Percentiles rank a stretch among this genome's conserved stretches.
These are phyloP conservation scores for Temnothorax longispinosus DNA, from an alignment of 1,140 invertebrate species.

Conservation along the genomic window DNA sequence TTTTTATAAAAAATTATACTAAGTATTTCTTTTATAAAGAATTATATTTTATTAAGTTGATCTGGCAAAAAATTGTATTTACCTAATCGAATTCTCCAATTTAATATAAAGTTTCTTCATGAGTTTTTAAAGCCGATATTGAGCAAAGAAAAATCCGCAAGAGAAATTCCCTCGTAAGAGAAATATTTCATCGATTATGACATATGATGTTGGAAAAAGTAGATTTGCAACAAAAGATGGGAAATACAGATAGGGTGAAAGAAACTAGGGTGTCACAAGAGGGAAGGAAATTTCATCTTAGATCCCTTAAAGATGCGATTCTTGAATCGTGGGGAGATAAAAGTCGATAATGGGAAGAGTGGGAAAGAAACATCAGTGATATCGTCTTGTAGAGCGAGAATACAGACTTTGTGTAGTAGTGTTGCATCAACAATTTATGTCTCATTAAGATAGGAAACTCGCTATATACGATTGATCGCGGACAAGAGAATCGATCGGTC, in stretches of 20 bases:
- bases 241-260: constrained; percentile 5
- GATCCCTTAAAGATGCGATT: constrained; percentile 6
- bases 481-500: constrained; percentile 56
- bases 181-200: constrained; percentile 44
- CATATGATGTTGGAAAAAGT: constrained; percentile 17
- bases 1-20: background rate
- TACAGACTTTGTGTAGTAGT: constrained; percentile 64
- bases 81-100: constrained; percentile 19
- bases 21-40: background rate
- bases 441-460: constrained; percentile 56
- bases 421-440: constrained; percentile 63
- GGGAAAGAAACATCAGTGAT: constrained; percentile 63
- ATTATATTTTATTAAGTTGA: background rate
- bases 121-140: background rate
- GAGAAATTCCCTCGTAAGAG: background rate
- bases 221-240: constrained; percentile 28
- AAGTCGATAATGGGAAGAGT: constrained; percentile 13
- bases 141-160: background rate
- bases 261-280: background rate
- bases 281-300: constrained; percentile 43
- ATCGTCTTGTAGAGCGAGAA: constrained; percentile 57
- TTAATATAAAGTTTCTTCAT: constrained; percentile 10
- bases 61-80: constrained; percentile 3
- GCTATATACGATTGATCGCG: constrained; percentile 57
- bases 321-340: constrained; percentile 1